Percentiles rank a stretch among this genome's conserved stretches.
Evolutionary conservation across 2,113 vertebrate genomes (phyloP).

Genomic region (Pomatorhinus ruficollis): DNA sequence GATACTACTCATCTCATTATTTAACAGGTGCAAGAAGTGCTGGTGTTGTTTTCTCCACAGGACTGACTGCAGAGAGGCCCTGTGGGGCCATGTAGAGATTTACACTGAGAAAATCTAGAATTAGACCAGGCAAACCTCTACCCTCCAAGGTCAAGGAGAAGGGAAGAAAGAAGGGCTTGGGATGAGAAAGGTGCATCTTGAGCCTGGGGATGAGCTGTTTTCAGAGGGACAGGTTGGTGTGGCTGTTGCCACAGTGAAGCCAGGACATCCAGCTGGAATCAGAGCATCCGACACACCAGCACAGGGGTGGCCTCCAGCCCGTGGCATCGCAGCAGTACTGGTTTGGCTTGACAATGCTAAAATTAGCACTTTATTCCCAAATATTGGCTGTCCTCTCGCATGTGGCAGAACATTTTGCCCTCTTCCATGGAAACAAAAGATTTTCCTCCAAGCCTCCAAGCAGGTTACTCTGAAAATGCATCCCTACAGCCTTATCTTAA

Average conservation of each 20-base stretch:
- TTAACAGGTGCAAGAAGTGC: not conserved
- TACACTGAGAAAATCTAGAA: not conserved
- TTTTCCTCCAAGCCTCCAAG: not conserved
- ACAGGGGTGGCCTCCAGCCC: not conserved
- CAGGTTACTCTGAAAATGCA: not conserved
- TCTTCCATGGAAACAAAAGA: not conserved
- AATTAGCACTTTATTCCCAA: constrained; percentile 13
- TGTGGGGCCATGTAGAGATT: not conserved
- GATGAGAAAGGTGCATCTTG: not conserved
- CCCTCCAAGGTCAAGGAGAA: not conserved
- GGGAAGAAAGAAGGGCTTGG: not conserved
- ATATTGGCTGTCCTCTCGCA: not conserved
- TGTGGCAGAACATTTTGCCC: not conserved
- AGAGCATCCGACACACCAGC: not conserved
- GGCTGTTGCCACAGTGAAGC: not conserved
- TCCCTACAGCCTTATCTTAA: not conserved
- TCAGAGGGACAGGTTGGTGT: not conserved
- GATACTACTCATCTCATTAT: not conserved
- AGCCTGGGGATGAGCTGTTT: not conserved
- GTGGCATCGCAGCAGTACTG: not conserved
- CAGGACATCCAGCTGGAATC: not conserved
- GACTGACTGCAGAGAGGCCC: not conserved
- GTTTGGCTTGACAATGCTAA: constrained; percentile 1
- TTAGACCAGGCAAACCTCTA: not conserved
- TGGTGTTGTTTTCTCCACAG: not conserved